Conservation (phyloP, 2,113 vertebrate species). For the Fulica atra region DNA sequence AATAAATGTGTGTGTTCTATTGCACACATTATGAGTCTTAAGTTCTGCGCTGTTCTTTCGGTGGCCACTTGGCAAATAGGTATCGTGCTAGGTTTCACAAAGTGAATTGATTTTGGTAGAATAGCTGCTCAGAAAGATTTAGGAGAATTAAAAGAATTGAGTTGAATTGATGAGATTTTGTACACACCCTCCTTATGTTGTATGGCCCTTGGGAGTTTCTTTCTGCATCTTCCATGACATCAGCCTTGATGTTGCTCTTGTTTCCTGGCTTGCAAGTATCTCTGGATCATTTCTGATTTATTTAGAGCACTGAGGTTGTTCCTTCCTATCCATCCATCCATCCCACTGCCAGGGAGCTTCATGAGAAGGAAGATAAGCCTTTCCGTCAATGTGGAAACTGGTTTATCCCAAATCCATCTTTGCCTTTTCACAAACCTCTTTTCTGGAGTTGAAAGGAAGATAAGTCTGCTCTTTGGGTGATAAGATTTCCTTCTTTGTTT, state of each 20-base stretch:
- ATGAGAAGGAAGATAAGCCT: background rate
- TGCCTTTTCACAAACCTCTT: background rate
- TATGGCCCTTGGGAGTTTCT: background rate
- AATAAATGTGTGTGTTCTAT: background rate
- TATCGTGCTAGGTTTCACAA: background rate
- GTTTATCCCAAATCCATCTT: background rate
- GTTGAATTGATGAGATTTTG: background rate
- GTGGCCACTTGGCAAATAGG: background rate
- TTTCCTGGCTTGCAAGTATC: background rate
- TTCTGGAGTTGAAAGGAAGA: background rate
- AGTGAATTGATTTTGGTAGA: background rate
- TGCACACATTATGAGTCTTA: background rate
- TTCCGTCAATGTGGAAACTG: background rate
- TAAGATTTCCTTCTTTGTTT: background rate
- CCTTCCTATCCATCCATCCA: background rate
- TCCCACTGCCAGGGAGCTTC: background rate
- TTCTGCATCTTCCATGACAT: background rate
- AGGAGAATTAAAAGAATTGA: background rate
- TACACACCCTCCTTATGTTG: fast-evolving
- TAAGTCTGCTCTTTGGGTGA: background rate
- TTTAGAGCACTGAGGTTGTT: background rate
- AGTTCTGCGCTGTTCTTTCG: background rate
- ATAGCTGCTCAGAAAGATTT: background rate
- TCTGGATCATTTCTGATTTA: background rate
- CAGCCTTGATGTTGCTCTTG: background rate